phyloP scores from a whole-genome alignment of 1,140 invertebrate species.

The Charaxes varanes region DNA sequence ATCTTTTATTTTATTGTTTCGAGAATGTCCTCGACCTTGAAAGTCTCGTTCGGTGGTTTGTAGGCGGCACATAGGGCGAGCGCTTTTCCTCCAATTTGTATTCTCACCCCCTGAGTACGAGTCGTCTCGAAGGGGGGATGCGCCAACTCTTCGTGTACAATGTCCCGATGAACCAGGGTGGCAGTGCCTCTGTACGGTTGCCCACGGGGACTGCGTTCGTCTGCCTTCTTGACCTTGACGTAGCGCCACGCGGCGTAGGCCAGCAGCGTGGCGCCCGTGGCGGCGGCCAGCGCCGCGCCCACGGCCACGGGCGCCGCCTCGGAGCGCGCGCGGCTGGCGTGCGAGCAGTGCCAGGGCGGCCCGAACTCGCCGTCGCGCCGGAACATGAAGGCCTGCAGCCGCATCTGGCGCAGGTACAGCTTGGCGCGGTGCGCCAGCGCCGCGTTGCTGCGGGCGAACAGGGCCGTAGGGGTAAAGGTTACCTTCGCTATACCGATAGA shows the following conservation, averaged over 20 bases:
- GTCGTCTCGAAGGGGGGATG: neutral
- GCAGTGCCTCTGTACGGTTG: conserved; percentile 2
- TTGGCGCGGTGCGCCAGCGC: conserved; percentile 68
- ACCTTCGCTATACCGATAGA: no score
- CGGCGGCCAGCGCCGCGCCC: conserved; percentile 88
- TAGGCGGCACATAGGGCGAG: conserved; percentile 11
- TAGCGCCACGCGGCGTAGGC: conserved; percentile 92
- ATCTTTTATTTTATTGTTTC: no score
- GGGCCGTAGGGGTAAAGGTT: no score
- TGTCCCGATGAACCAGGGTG: conserved; percentile 1
- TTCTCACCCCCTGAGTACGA: neutral
- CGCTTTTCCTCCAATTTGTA: neutral
- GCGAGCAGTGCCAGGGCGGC: conserved; percentile 74
- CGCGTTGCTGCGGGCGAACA: conserved; percentile 41
- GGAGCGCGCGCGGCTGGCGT: conserved; percentile 75
- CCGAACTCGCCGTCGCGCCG: conserved; percentile 75
- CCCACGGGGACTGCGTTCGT: conserved; percentile 9
- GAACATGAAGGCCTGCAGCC: conserved; percentile 77
- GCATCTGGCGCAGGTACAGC: conserved; percentile 74
- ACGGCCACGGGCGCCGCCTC: conserved; percentile 91
- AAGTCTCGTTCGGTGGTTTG: neutral
- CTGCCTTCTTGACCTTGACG: conserved; percentile 89
- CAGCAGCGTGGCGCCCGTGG: conserved; percentile 85
- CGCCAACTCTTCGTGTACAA: conserved; percentile 4
- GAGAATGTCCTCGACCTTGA: neutral